Conservation (phyloP, 2,888 invertebrate genomes). For the Thecocarcelia acutangulata region DNA sequence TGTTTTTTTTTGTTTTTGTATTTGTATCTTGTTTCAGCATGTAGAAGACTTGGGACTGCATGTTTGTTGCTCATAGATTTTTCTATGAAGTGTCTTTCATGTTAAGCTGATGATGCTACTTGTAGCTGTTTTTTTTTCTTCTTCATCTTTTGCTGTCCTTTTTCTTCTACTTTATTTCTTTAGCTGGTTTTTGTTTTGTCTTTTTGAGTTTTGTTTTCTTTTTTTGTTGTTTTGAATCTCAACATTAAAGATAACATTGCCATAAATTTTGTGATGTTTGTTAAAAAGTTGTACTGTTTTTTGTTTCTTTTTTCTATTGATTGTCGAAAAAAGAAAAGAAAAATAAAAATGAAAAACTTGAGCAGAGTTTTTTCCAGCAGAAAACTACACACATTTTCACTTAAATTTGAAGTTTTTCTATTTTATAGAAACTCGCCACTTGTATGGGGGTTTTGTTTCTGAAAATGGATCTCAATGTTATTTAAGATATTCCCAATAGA, state of each 20-base stretch:
- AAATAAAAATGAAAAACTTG: conserved; percentile 3
- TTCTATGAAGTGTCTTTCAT: conserved; percentile 62
- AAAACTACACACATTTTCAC: conserved; percentile 57
- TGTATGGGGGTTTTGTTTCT: not conserved
- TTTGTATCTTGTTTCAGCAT: conserved; percentile 38
- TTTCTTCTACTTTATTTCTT: conserved; percentile 14
- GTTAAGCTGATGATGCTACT: conserved; percentile 59
- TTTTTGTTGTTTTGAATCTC: conserved; percentile 17
- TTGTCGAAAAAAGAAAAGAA: conserved; percentile 30
- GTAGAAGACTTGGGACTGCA: conserved; percentile 25
- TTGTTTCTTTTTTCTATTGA: conserved; percentile 12
- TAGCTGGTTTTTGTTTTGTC: conserved; percentile 11
- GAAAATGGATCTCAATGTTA: conserved; percentile 51
- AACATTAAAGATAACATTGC: conserved; percentile 65
- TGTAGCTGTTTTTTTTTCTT: conserved; percentile 40
- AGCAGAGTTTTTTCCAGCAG: conserved; percentile 23
- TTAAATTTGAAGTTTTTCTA: conserved; percentile 24
- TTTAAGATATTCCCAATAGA: conserved; percentile 34
- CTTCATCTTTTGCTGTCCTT: conserved; percentile 9
- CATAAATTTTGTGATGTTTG: conserved; percentile 66
- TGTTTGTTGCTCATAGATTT: conserved; percentile 65
- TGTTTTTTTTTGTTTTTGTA: conserved; percentile 11
- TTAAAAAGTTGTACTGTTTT: conserved; percentile 22
- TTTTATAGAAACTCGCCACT: not conserved
- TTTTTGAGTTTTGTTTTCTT: not conserved